Base-by-base conservation (phyloP, 2,797 vertebrate species). In the Hozukius guyotensis region DNA sequence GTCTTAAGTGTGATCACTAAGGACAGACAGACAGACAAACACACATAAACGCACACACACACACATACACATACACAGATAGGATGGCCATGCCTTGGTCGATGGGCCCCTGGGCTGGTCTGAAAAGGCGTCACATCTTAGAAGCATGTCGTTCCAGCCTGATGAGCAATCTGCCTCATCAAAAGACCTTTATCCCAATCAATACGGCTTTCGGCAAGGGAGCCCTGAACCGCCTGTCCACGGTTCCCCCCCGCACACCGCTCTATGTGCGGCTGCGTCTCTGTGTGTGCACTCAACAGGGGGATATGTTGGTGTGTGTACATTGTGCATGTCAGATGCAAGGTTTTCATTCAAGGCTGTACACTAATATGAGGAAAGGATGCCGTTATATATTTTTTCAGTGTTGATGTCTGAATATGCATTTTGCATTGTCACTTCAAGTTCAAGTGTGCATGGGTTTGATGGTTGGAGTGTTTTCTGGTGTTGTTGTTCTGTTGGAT, bases 131-230 rank as follows among this genome's bases (percentile, higher is more conserved):
- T 93, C 91, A 90, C 94, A 93, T 94, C 90, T 91, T 89, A 94
- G 92, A 90, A 77, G 89, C 95, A 95, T 95, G 95, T 94, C 87
- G 87, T 94, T 95, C 92, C 94, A 93, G 94, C 91, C 94, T 94
- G 88, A 95, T 95, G 95, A 94, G 90, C 94, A 95, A 95, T 95
- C 94, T 94, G 89, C 92, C 93, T 94, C 93, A 94, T 96, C 95
- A 94, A 94, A 95, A 93, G 91, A 90, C 93, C 88, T 94, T 95
- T 95, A 94, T 95, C 79, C 92, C 88, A 91, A 95, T 96, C 95
- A 94, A 96, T 96, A 95, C 64, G 73, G 84, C 88, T 94, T 93
- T 94, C 65, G 85, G 88, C 89, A 81, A 77, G 92, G 92, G 91
- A 94, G 85, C 62, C 82, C 83, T 77, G 80, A 57, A 65, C 77